Evolutionary conservation across 2,797 vertebrate genomes (phyloP).

Genomic region (Chaunax sp.): DNA sequence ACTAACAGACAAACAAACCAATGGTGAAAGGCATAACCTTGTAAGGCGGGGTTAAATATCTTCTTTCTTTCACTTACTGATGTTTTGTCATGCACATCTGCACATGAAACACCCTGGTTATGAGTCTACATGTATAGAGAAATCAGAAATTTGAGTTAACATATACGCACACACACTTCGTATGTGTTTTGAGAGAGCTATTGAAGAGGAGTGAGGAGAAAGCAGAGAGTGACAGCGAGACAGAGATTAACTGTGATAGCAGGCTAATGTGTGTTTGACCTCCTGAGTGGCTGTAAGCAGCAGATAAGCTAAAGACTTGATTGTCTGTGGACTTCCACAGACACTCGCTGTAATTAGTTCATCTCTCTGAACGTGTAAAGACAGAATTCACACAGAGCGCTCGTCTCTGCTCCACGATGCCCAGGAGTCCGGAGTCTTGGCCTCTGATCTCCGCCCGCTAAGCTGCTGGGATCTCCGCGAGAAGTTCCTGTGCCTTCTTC

Average conservation of each 20-base stretch:
- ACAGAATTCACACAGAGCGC: constrained; percentile 44
- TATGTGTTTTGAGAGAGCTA: constrained; percentile 9
- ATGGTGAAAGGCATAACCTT: no score
- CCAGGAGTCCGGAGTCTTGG: constrained; percentile 31
- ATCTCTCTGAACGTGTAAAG: constrained; percentile 69
- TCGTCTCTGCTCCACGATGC: constrained; percentile 41
- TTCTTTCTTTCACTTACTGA: no score
- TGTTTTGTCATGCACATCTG: no score
- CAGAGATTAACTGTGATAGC: constrained; percentile 68
- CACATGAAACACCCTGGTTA: no score
- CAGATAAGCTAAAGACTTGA: constrained; percentile 75
- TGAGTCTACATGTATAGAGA: no score
- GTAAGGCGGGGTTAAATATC: no score
- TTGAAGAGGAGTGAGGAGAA: constrained; percentile 34
- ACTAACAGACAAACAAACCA: no score
- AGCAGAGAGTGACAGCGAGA: constrained; percentile 60
- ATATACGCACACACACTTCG: not conserved
- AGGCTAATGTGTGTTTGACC: constrained; percentile 74
- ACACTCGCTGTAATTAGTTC: constrained; percentile 71
- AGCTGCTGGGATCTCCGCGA: constrained; percentile 24
- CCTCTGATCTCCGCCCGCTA: constrained; percentile 40
- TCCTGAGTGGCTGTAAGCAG: constrained; percentile 69
- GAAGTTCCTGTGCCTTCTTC: not conserved
- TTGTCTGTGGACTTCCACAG: constrained; percentile 67
- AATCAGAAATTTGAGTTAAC: no score